A percentile compares a stretch with the other conserved stretches of the same genome.
phyloP scores from a whole-genome alignment of 1,140 invertebrate genomes.

The Drosophila biarmipes region DNA sequence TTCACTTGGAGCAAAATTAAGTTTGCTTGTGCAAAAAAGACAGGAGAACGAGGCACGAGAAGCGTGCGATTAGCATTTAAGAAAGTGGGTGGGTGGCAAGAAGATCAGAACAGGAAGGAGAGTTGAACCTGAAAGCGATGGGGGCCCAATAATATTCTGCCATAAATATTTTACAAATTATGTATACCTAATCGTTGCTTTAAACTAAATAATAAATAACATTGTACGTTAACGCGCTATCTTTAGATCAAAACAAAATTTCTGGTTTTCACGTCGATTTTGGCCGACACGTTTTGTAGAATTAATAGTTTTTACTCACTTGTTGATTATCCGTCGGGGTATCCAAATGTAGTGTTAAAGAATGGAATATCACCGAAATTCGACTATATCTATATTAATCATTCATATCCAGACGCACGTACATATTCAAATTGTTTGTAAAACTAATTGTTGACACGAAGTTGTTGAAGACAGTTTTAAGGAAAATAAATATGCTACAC shows the following conservation, averaged over 20 bases:
- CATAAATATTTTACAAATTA: slow-evolving; percentile 48
- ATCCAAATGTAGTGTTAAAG: not conserved
- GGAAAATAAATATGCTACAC: slow-evolving; percentile 2
- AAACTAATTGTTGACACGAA: slow-evolving; percentile 29
- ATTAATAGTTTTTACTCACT: slow-evolving; percentile 6
- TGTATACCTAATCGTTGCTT: slow-evolving; percentile 43
- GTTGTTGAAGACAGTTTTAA: slow-evolving; percentile 40
- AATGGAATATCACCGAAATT: slow-evolving; percentile 29
- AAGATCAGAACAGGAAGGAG: not conserved
- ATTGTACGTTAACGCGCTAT: slow-evolving; percentile 2
- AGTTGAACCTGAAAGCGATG: slow-evolving; percentile 4
- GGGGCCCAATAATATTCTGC: slow-evolving; percentile 17
- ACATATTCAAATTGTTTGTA: slow-evolving; percentile 10
- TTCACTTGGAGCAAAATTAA: slow-evolving; percentile 15
- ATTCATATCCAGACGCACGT: slow-evolving; percentile 20
- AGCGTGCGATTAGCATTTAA: slow-evolving; percentile 44
- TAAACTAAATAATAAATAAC: slow-evolving; percentile 45
- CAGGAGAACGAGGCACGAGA: slow-evolving; percentile 19
- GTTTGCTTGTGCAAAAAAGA: slow-evolving; percentile 26
- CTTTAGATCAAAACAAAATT: not conserved
- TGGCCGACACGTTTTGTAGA: not conserved
- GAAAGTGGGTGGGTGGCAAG: slow-evolving; percentile 22
- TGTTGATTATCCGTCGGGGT: slow-evolving; percentile 1
- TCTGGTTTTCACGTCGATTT: not conserved
- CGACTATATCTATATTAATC: slow-evolving; percentile 16